These are phyloP conservation scores for Campylomormyrus tamandua DNA, from an alignment of 2,113 vertebrate species.

Conservation along the genomic window DNA sequence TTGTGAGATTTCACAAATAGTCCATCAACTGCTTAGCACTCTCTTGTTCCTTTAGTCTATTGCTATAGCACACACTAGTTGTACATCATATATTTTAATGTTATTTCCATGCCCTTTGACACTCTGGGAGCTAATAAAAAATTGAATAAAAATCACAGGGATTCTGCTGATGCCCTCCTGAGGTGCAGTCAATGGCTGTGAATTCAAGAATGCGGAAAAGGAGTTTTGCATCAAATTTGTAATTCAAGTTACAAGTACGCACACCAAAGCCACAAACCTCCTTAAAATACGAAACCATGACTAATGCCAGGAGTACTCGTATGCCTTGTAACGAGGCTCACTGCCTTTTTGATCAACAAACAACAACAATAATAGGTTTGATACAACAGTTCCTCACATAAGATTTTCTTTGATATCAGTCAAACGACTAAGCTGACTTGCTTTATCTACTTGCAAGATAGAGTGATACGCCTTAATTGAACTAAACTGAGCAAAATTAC, in stretches of 20 bases:
- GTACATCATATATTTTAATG: neutral
- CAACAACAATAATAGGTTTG: conserved; percentile 37
- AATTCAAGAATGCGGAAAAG: conserved; percentile 33
- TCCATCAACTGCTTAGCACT: no score
- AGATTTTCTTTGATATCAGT: conserved; percentile 31
- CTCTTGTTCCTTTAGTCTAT: neutral
- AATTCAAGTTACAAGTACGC: conserved; percentile 41
- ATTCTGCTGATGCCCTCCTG: neutral
- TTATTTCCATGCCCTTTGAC: neutral
- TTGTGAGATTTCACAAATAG: neutral
- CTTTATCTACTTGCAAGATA: neutral
- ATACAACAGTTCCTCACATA: conserved; percentile 33
- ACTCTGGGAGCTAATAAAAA: neutral
- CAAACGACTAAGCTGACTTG: neutral
- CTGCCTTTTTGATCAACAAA: conserved; percentile 52
- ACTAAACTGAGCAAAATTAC: neutral
- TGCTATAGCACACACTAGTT: neutral
- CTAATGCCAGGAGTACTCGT: conserved; percentile 54
- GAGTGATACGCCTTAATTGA: neutral
- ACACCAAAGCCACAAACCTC: conserved; percentile 56
- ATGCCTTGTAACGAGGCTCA: conserved; percentile 41
- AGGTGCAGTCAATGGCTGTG: neutral
- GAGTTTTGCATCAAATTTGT: conserved; percentile 48
- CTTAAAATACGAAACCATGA: conserved; percentile 61
- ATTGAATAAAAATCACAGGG: neutral